Conservation (phyloP, 2,113 vertebrate species). For the Periophthalmus modestus region DNA sequence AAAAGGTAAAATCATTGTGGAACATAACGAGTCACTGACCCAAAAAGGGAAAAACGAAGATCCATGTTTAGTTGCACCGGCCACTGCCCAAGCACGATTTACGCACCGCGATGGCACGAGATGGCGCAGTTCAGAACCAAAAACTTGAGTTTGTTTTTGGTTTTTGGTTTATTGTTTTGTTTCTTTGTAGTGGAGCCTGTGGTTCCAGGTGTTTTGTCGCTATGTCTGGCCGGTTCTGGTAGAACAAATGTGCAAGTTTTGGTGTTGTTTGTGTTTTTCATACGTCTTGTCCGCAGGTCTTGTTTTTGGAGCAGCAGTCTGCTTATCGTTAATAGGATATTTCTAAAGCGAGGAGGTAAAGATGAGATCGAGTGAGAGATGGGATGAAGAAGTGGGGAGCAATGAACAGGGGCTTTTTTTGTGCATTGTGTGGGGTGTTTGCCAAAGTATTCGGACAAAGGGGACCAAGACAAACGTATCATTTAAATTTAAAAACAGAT, state of each 20-base stretch:
- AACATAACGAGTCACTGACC: not conserved
- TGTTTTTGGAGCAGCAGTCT: conserved; percentile 36
- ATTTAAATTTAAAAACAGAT: not conserved
- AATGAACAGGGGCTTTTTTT: too few species aligned
- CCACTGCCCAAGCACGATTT: not conserved
- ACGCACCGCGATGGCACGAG: too few species aligned
- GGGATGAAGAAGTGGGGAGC: too few species aligned
- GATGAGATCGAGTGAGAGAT: not conserved
- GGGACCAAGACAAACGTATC: conserved; percentile 1
- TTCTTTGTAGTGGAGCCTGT: conserved; percentile 46
- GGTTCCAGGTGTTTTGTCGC: conserved; percentile 37
- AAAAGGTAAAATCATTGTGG: conserved; percentile 1
- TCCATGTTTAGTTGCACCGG: not conserved
- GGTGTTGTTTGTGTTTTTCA: conserved; percentile 33
- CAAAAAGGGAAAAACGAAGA: not conserved
- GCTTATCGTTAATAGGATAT: conserved; percentile 1
- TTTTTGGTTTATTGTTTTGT: too few species aligned
- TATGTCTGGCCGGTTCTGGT: too few species aligned
- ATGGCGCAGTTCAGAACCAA: conserved; percentile 44
- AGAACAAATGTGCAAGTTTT: conserved; percentile 23
- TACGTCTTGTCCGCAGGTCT: conserved; percentile 32
- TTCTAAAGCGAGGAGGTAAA: not conserved
- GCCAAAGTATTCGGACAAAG: conserved; percentile 40
- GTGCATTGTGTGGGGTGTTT: conserved; percentile 18
- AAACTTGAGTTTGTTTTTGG: conserved; percentile 32